Evolutionary conservation across 1,140 invertebrate species (phyloP).

Genomic region (Leptopilina clavipes): DNA sequence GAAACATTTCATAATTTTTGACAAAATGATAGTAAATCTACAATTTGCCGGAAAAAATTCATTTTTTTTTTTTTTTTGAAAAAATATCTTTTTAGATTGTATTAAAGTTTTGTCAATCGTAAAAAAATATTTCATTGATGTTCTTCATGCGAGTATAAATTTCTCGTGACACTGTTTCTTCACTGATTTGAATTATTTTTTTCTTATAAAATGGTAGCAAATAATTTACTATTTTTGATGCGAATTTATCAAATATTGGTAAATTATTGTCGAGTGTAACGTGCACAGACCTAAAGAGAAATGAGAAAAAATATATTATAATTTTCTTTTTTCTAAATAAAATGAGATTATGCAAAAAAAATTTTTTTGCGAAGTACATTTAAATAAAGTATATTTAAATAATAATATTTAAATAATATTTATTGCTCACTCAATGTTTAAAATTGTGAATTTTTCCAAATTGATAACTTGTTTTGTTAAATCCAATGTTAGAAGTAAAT

Average conservation of each 20-base stretch:
- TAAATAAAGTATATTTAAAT: too few species aligned
- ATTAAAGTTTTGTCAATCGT: background rate
- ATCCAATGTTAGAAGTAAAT: constrained; percentile 23
- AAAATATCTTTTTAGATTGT: too few species aligned
- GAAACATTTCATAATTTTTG: too few species aligned
- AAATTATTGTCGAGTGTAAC: background rate
- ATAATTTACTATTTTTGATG: constrained; percentile 6
- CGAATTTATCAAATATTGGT: constrained; percentile 7
- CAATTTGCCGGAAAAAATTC: too few species aligned
- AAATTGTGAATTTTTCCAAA: constrained; percentile 13
- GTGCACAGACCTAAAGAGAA: background rate
- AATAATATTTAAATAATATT: background rate
- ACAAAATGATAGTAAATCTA: too few species aligned
- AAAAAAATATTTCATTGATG: background rate
- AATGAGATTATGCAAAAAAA: too few species aligned
- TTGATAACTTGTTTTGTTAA: background rate
- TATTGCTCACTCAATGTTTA: constrained; percentile 3
- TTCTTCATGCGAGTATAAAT: background rate
- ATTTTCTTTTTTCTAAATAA: too few species aligned
- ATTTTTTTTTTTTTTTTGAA: too few species aligned
- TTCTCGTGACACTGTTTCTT: background rate
- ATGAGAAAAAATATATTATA: background rate
- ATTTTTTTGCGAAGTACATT: too few species aligned
- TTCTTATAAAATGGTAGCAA: background rate
- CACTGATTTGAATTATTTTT: constrained; percentile 21